Conservation (phyloP, 2,113 vertebrate genomes). For the Butorides virescens region DNA sequence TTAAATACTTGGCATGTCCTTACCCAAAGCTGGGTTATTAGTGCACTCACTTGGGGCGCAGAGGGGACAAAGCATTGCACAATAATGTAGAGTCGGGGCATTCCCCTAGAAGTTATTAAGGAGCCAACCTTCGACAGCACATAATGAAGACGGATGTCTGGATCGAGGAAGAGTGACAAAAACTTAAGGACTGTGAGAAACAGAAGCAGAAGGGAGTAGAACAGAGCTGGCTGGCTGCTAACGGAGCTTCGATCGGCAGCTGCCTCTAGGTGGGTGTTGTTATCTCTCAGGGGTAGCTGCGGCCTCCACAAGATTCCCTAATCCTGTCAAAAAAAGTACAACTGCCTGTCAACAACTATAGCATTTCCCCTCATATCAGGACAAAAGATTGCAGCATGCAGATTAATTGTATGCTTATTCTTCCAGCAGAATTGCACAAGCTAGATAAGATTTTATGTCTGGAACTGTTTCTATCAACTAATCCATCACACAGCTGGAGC, state of each 20-base stretch:
- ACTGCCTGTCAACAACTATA: conserved; percentile 22
- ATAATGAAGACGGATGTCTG: not conserved
- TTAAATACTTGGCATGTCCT: conserved; percentile 29
- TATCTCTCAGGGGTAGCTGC: conserved; percentile 68
- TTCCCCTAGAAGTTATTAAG: not conserved
- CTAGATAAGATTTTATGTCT: not conserved
- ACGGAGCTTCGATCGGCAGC: conserved; percentile 8
- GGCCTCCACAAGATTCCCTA: conserved; percentile 75
- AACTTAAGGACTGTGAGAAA: conserved; percentile 48
- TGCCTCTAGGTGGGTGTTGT: conserved; percentile 39
- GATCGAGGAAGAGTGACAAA: conserved; percentile 30
- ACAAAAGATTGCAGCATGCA: not conserved
- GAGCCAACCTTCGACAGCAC: conserved; percentile 22
- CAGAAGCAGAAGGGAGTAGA: conserved; percentile 39
- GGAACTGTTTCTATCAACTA: not conserved
- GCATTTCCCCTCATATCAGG: not conserved
- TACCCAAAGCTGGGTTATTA: conserved; percentile 8
- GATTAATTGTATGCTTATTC: not conserved
- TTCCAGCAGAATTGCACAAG: not conserved
- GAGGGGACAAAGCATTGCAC: conserved; percentile 58
- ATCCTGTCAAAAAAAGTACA: conserved; percentile 71
- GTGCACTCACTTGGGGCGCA: conserved; percentile 23
- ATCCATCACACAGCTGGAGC: not conserved
- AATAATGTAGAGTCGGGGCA: not conserved
- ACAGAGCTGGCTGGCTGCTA: conserved; percentile 48